A percentile compares a stretch with the other conserved stretches of the same genome.
These are phyloP conservation scores for Macrosiphum euphorbiae DNA, from an alignment of 2,888 invertebrate genomes.

Conservation along the genomic window DNA sequence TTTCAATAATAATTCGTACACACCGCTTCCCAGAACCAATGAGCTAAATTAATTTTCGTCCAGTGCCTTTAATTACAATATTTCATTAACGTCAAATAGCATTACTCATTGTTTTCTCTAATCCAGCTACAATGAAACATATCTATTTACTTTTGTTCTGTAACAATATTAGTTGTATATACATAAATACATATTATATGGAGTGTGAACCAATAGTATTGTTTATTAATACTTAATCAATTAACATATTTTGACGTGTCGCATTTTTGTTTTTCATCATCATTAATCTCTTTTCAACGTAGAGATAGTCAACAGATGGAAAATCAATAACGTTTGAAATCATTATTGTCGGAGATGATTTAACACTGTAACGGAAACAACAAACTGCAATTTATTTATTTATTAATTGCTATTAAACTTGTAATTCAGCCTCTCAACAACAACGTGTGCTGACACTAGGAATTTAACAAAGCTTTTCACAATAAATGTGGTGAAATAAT, in stretches of 20 bases:
- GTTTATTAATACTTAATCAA: not conserved
- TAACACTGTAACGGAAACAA: not conserved
- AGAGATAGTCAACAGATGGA: not conserved
- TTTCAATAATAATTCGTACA: not conserved
- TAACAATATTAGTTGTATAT: not conserved
- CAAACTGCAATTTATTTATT: not conserved
- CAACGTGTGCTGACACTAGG: not conserved
- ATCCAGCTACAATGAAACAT: not conserved
- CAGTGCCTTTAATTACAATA: not conserved
- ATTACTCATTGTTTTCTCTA: conserved; percentile 22
- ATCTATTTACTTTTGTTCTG: not conserved
- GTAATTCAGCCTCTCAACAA: not conserved
- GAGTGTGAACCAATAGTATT: not conserved
- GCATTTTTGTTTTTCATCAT: not conserved
- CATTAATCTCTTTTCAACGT: not conserved
- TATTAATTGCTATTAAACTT: not conserved
- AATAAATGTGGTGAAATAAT: not conserved
- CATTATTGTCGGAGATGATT: not conserved
- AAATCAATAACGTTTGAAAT: not conserved
- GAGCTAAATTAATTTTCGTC: not conserved
- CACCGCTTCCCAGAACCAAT: not conserved
- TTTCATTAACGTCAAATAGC: not conserved
- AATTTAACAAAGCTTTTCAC: not conserved
- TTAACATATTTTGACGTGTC: not conserved
- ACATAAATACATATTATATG: not conserved